These are phyloP conservation scores for Atta cephalotes DNA, from an alignment of 1,140 invertebrate species.

Conservation along the genomic window DNA sequence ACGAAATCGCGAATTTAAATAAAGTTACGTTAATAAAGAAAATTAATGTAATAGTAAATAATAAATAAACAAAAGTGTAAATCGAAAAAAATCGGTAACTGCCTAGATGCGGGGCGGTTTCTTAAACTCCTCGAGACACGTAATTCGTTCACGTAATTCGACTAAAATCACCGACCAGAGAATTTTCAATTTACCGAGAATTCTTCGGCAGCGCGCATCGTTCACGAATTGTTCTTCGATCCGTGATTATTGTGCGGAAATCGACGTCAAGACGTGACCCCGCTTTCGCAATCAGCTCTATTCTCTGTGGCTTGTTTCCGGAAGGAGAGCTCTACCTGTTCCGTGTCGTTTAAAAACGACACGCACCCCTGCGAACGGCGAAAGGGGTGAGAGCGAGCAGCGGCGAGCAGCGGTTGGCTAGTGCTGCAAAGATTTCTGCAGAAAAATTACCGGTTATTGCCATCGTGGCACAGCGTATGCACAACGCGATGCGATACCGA, in stretches of 20 bases:
- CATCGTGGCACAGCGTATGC: conserved; percentile 21
- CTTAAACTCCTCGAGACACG: neutral
- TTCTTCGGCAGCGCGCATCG: neutral
- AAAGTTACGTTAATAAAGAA: neutral
- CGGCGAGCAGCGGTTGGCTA: conserved; percentile 69
- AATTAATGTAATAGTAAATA: neutral
- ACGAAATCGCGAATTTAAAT: neutral
- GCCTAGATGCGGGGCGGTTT: neutral
- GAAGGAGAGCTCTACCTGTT: conserved; percentile 67
- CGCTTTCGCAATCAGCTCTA: conserved; percentile 79
- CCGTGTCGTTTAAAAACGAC: conserved; percentile 51
- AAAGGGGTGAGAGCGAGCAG: conserved; percentile 53
- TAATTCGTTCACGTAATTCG: neutral
- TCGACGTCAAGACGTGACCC: conserved; percentile 67
- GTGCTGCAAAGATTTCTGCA: conserved; percentile 78
- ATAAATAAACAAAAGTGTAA: too few relatives aligned
- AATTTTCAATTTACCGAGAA: neutral
- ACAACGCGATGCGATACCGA: conserved; percentile 26
- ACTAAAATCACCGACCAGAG: neutral
- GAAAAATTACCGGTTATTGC: conserved; percentile 82
- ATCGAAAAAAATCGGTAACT: neutral
- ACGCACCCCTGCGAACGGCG: conserved; percentile 58
- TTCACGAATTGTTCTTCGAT: neutral
- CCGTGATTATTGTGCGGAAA: conserved; percentile 67
- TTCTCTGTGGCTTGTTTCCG: conserved; percentile 70